Evolutionary conservation across 2,888 invertebrate species (phyloP).

Genomic region (Tachina grossa): DNA sequence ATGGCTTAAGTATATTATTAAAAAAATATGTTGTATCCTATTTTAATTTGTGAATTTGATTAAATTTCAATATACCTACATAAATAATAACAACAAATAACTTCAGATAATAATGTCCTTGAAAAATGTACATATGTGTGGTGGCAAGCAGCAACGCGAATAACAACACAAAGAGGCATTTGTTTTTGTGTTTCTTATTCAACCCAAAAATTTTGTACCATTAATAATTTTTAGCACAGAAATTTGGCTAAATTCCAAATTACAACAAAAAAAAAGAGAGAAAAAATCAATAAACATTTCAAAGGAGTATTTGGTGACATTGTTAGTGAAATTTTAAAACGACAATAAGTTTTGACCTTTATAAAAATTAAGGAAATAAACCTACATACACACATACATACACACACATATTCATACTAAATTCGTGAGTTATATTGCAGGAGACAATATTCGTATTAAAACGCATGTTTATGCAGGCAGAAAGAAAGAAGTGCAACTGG

Average conservation of each 20-base stretch:
- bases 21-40: not conserved
- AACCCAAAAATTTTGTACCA: constrained; percentile 55
- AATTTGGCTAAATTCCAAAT: constrained; percentile 67
- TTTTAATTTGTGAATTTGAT: not conserved
- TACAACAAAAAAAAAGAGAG: not conserved
- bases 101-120: constrained; percentile 61
- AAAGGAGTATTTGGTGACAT: constrained; percentile 64
- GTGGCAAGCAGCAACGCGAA: constrained; percentile 23
- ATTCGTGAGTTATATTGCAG: not conserved
- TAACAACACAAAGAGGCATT: constrained; percentile 33
- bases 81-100: constrained; percentile 25
- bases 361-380: constrained; percentile 34
- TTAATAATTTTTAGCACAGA: constrained; percentile 63
- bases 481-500: constrained; percentile 31
- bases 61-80: not conserved
- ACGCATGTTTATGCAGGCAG: constrained; percentile 8
- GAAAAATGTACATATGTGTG: constrained; percentile 49
- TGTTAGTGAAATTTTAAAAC: constrained; percentile 57
- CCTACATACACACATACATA: not conserved
- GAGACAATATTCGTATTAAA: constrained; percentile 10
- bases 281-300: constrained; percentile 70
- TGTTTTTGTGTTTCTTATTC: constrained; percentile 44
- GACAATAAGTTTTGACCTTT: constrained; percentile 60
- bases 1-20: not conserved
- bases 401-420: not conserved